Base-by-base conservation (phyloP, 2,113 vertebrate species). In the Noturus placidus region DNA sequence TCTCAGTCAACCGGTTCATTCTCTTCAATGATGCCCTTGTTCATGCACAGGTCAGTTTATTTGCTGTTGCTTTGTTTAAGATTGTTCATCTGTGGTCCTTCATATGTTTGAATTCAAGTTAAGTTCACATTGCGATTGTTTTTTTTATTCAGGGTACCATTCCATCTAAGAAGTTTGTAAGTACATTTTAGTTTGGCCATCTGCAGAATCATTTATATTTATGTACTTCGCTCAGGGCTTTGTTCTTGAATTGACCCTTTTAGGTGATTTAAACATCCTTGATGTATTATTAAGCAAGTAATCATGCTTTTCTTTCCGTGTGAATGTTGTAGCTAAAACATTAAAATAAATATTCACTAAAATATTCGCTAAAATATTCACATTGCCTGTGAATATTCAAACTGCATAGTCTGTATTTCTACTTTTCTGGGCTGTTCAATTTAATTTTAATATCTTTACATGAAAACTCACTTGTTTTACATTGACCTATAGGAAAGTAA, bases 1-100 rank as follows among this genome's bases (percentile, higher is more conserved):
- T 99, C 93, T 99, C 98, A 69, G 97, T 96, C 57, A 98, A 99
- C 89, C 97, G 97, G 96, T 99, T 99, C 92, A 98, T 99, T 80
- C 96, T 99, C 83, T 99, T 99, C 90, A 99, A 97, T 0, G 98
- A 99, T 50, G 95, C 96, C n/a, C 93, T 99, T 86, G 97, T 99
- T 42, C 98, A 99, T 82, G 97, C 97, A 87, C 98, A 99, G 98
- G 98, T 99, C 91, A 25, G 65, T 63, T 84, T 9, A 46, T 30
- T 52, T 19, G n/a, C 38, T 57, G 42, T 33, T 63, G 15, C 63
- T 13, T 50, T 80, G 2, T 19, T n/a, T 2, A 38, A 20, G n/a
- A 2, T 42, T 80, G 61, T 86, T 42, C 38, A 69, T 86, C 22
- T 50, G 6, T 56, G 14, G 22, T 57, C 11, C 52, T 52, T 74